Evolutionary conservation across 2,113 vertebrate genomes (phyloP), one percentile per base, ranked within the genome.

Genomic region (Vanacampus margaritifer): DNA sequence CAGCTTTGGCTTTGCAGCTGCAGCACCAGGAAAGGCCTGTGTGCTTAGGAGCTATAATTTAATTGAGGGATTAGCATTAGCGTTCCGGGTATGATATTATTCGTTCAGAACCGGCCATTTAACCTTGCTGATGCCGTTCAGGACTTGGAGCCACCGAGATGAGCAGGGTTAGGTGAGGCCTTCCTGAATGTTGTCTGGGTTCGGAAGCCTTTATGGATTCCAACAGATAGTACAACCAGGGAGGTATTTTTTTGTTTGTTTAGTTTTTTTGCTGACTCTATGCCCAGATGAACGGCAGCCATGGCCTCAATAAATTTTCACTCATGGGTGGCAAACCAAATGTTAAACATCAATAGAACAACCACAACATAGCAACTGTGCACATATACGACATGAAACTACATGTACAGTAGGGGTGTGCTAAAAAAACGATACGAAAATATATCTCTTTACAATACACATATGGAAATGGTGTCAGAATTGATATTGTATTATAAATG

Each of bases 1-100:
- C 68, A 68, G 84, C 78, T 83, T 85, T 71, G 69, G 71, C 77
- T 80, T 79, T 16, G 26, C 75, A 79, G 79, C 72, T 41, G 74
- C 79, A 39, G 58, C 71, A 50, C 76, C 76, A 74, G 81, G 78
- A 85, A 83, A 73, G 75, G 79, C 76, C 73, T 71, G 77, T 86
- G 73, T 90, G 78, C 82, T 88, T 77, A 46, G 77, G 82, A 77
- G 80, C 71, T 87, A 68, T 88, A 79, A 86, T 89, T 91, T 82
- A 89, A 90, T 88, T 88, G 89, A 86, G 79, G 89, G 89, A 90
- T 90, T 89, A 91, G 80, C 84, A 81, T 84, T 84, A 76, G 75
- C 75, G 84, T 83, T 79, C 82, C 85, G 86, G 79, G 76, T 87
- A 82, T 84, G 85, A 80, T 87, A 80, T 79, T 79, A 71, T 79